Conservation (phyloP, 2,797 vertebrate genomes). For the Anolis apletophallus region DNA sequence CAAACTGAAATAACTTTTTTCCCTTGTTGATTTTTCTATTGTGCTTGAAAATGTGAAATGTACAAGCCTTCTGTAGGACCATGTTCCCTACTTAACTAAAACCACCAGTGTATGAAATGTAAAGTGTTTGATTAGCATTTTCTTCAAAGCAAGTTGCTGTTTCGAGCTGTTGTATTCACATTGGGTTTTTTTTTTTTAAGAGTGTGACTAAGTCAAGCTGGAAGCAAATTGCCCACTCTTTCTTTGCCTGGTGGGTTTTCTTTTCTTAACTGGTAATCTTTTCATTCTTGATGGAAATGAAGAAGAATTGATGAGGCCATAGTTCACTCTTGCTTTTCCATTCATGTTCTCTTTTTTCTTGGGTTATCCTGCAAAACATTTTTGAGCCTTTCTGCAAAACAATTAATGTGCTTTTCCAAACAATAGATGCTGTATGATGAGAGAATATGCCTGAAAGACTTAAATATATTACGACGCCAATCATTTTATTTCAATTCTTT, state of each 20-base stretch:
- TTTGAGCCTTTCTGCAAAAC: not conserved
- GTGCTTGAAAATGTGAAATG: slow-evolving; percentile 27
- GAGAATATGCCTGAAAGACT: not conserved
- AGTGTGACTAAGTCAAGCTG: not conserved
- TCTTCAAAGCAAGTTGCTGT: not conserved
- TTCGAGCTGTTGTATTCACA: slow-evolving; percentile 21
- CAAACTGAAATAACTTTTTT: not conserved
- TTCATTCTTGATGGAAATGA: not conserved
- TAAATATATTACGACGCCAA: not conserved
- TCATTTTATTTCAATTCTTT: not conserved
- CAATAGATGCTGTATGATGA: not conserved
- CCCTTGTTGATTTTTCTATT: not conserved
- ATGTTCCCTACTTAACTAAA: slow-evolving; percentile 1
- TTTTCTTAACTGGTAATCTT: not conserved
- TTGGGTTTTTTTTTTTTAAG: slow-evolving; percentile 14
- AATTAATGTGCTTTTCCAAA: not conserved
- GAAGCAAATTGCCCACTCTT: not conserved
- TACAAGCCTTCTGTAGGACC: not conserved
- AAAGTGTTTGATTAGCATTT: slow-evolving; percentile 14
- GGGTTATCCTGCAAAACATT: slow-evolving; percentile 4
- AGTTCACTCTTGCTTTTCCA: not conserved
- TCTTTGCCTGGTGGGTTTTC: slow-evolving; percentile 2
- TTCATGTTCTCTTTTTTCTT: not conserved
- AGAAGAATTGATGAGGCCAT: not conserved
- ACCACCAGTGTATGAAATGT: not conserved